Evolutionary conservation across 2,888 invertebrate species (phyloP), one percentile per base, ranked within the genome.

Genomic region (Clistopyga incitator): DNA sequence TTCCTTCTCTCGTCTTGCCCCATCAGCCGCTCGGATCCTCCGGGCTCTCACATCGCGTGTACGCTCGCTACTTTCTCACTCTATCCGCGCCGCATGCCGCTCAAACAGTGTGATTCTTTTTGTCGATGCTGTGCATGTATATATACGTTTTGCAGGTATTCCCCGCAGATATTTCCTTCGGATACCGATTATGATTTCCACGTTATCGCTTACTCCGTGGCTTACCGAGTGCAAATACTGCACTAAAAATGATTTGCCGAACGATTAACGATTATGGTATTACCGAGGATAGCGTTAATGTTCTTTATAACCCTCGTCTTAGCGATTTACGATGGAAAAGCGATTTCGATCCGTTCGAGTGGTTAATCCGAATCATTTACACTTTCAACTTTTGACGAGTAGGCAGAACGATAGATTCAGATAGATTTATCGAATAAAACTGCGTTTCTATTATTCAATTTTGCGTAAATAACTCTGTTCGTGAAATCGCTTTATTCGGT

Each of bases 1-100:
- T 83, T 82, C 78, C 79, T 84, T 81, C 81, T 84, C 72, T 67
- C 79, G 61, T 84, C 77, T 84, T 64, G 68, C 56, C 74, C 78
- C 78, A 81, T 77, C 79, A 20, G 68, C 70, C 64, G 61, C 64
- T 70, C 29, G 70, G 80, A 54, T 61, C 71, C 65, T 29, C 61
- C 18, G n/a, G 56, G 25, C 67, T 56, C 52, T 72, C 70, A 67
- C 71, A 76, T 77, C 71, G 71, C 71, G 71, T 71, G 56, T 45
- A 13, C 25, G 38, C 10, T 54, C 20, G 20, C 23, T 8, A 11
- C 34, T 34, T 13, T n/a, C 61, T 61, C 29, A 0, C 61, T 18
- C 34, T 38, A 6, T 10, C 15, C 4, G 4, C 29, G 25, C 29
- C 59, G 13, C 59, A n/a, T 34, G n/a, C 34, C 34, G 61, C 61